Evolutionary conservation across 2,113 vertebrate genomes (phyloP).

Genomic region (Bothrops jararaca): DNA sequence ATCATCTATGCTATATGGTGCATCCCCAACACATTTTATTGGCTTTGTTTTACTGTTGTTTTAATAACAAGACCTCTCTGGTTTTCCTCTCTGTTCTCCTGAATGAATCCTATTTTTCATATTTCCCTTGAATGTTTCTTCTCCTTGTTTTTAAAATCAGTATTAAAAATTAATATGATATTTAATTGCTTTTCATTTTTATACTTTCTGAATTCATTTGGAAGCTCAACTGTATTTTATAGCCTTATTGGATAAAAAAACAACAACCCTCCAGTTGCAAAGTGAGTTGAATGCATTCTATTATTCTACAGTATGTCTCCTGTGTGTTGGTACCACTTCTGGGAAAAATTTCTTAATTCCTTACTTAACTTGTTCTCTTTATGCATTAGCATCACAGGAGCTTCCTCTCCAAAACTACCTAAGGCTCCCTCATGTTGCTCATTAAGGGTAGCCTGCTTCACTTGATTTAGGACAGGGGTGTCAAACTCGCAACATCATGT

Average conservation of each 20-base stretch:
- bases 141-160: neutral
- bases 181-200: neutral
- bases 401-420: neutral
- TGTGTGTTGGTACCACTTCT: neutral
- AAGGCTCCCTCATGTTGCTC: neutral
- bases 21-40: neutral
- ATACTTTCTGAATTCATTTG: neutral
- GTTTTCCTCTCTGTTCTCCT: neutral
- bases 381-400: neutral
- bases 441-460: too few relatives aligned
- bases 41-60: neutral
- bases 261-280: neutral
- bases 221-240: neutral
- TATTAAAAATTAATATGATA: neutral
- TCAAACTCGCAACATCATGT: too few relatives aligned
- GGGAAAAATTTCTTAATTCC: neutral
- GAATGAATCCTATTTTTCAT: neutral
- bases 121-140: neutral
- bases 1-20: fast-evolving
- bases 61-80: neutral
- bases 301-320: neutral
- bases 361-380: neutral
- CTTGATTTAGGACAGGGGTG: neutral
- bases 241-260: neutral
- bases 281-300: neutral